Evolutionary conservation across 2,113 vertebrate species (phyloP).

Genomic region (Heptranchias perlo): DNA sequence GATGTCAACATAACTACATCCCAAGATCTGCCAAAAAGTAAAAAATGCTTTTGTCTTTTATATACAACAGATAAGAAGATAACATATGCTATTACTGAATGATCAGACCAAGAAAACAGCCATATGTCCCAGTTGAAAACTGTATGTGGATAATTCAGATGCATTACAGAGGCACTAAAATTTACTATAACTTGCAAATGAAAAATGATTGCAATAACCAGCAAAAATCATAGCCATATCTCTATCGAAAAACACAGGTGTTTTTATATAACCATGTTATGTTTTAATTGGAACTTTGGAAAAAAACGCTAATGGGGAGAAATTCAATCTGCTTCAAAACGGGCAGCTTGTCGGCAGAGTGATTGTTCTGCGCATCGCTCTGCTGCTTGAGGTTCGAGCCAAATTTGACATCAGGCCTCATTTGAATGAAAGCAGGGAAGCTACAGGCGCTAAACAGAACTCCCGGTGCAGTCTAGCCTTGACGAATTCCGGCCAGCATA

Average conservation of each 20-base stretch:
- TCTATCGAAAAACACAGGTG: too few relatives aligned
- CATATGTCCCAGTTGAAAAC: background rate
- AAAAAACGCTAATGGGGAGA: background rate
- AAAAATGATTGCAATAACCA: background rate
- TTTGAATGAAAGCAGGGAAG: background rate
- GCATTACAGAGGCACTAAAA: background rate
- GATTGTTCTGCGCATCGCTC: too few relatives aligned
- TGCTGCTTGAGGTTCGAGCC: too few relatives aligned
- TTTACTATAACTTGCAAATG: background rate
- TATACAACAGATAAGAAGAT: too few relatives aligned
- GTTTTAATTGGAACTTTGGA: background rate
- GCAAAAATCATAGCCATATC: background rate
- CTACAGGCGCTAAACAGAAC: too few relatives aligned
- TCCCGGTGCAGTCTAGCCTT: background rate
- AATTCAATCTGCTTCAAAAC: background rate
- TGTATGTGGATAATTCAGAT: background rate
- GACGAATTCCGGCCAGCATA: too few relatives aligned
- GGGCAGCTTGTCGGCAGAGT: background rate
- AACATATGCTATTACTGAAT: background rate
- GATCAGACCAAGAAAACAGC: background rate
- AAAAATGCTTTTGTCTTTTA: background rate
- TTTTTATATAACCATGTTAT: background rate
- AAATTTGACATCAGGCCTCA: background rate
- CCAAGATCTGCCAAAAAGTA: background rate
- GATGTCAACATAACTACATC: background rate